Percentiles rank a stretch among this genome's conserved stretches.
These are phyloP conservation scores for Epistrophella euchroma DNA, from an alignment of 2,888 invertebrate genomes.

Conservation along the genomic window DNA sequence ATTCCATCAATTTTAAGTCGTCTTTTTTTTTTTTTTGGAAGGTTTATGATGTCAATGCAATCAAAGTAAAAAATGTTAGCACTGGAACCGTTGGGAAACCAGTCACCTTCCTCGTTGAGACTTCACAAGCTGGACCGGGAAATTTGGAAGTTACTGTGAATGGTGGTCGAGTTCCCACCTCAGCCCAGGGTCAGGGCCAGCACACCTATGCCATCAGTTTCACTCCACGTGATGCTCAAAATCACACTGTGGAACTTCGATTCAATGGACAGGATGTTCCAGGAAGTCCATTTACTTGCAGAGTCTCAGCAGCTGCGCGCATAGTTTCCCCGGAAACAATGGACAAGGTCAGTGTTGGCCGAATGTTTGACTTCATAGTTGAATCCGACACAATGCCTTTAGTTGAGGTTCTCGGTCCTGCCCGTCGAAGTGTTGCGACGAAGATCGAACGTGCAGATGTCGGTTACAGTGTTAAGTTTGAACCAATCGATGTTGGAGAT, in stretches of 20 bases:
- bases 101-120: slow-evolving; percentile 97
- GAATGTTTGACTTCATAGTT: slow-evolving; percentile 92
- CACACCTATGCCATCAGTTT: slow-evolving; percentile 99
- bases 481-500: slow-evolving; percentile 96
- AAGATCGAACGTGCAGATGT: slow-evolving; percentile 84
- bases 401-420: slow-evolving; percentile 92
- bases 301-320: slow-evolving; percentile 91
- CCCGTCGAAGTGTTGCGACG: slow-evolving; percentile 88
- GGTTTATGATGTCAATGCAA: slow-evolving; percentile 97
- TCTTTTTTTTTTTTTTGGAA: slow-evolving; percentile 77
- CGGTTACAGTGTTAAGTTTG: slow-evolving; percentile 88
- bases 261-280: slow-evolving; percentile 99
- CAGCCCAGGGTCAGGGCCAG: slow-evolving; percentile 97
- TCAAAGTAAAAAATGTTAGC: slow-evolving; percentile 96
- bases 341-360: slow-evolving; percentile 95
- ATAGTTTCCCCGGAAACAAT: slow-evolving; percentile 93
- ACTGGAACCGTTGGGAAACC: slow-evolving; percentile 95
- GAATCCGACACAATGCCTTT: slow-evolving; percentile 93
- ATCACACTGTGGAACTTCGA: slow-evolving; percentile 96
- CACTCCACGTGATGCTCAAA: slow-evolving; percentile 95
- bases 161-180: slow-evolving; percentile 97
- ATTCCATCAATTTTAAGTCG: not conserved
- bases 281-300: slow-evolving; percentile 86
- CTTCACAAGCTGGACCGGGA: slow-evolving; percentile 98
- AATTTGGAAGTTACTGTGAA: slow-evolving; percentile 99